A percentile compares a stretch with the other conserved stretches of the same genome.
Evolutionary conservation across 2,113 vertebrate species (phyloP).

Genomic region (Fregetta grallaria): DNA sequence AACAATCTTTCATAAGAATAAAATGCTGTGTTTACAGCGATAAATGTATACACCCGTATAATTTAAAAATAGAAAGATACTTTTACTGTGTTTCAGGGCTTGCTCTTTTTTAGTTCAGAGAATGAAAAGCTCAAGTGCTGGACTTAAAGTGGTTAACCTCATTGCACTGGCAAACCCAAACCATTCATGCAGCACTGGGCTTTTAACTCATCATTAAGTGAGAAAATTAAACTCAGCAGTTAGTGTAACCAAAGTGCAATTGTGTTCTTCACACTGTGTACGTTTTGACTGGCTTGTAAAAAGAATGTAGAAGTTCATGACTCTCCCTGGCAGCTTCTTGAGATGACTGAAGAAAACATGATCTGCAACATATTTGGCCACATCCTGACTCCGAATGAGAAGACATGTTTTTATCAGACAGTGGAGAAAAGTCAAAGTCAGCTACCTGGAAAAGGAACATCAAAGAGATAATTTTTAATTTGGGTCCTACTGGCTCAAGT

Average conservation of each 20-base stretch:
- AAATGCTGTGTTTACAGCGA: slow-evolving; percentile 40
- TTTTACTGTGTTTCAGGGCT: neutral
- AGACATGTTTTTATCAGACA: slow-evolving; percentile 54
- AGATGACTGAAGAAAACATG: slow-evolving; percentile 38
- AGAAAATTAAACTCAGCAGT: neutral
- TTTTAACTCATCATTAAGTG: neutral
- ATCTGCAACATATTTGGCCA: slow-evolving; percentile 55
- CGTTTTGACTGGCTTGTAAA: slow-evolving; percentile 69
- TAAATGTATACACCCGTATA: neutral
- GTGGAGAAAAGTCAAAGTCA: slow-evolving; percentile 76
- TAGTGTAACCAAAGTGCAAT: neutral
- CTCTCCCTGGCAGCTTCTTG: slow-evolving; percentile 60
- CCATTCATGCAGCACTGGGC: neutral
- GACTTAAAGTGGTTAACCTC: neutral
- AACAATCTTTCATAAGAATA: slow-evolving; percentile 41
- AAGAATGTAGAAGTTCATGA: slow-evolving; percentile 64
- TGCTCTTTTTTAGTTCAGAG: neutral
- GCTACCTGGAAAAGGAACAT: slow-evolving; percentile 59
- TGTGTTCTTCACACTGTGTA: slow-evolving; percentile 69
- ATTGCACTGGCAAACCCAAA: neutral
- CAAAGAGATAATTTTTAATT: neutral
- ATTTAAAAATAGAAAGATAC: slow-evolving; percentile 37
- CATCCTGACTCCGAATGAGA: slow-evolving; percentile 31
- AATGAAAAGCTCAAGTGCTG: neutral
- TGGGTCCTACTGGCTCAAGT: neutral